phyloP scores from a whole-genome alignment of 2,113 vertebrate species.

The Nipponia nippon region DNA sequence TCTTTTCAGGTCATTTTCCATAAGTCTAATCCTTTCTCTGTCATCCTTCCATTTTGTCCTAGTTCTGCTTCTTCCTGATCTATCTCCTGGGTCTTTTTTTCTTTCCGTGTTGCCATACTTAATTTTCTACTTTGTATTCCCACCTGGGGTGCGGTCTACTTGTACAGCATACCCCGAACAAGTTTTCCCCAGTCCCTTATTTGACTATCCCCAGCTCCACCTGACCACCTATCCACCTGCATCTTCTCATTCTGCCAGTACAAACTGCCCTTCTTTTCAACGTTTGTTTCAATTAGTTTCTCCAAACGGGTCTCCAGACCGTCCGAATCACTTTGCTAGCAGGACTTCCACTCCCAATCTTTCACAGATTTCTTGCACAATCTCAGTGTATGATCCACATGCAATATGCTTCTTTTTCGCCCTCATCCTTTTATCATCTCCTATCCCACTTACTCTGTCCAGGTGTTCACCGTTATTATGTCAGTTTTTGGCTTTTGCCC shows the following conservation, averaged over 20 bases:
- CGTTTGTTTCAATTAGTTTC: neutral
- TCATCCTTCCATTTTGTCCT: neutral
- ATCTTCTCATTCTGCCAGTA: neutral
- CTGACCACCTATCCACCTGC: neutral
- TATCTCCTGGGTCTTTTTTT: neutral
- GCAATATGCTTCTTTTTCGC: neutral
- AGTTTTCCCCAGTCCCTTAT: neutral
- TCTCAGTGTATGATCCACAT: neutral
- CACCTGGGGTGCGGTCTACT: neutral
- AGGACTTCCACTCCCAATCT: neutral
- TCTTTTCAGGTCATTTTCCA: neutral
- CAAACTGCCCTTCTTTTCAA: neutral
- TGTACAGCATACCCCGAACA: neutral
- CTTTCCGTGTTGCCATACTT: neutral
- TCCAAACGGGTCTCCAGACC: neutral
- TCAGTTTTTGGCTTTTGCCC: conserved; percentile 14
- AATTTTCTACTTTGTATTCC: neutral
- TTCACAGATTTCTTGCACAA: neutral
- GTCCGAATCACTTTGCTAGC: neutral
- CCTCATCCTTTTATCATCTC: neutral
- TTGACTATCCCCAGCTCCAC: neutral
- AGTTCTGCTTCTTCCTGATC: neutral
- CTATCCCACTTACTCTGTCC: neutral
- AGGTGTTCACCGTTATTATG: neutral
- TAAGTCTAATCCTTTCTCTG: neutral